A percentile compares a stretch with the other conserved stretches of the same genome.
These are phyloP conservation scores for Abramis brama DNA, from an alignment of 2,113 vertebrate species.

Conservation along the genomic window DNA sequence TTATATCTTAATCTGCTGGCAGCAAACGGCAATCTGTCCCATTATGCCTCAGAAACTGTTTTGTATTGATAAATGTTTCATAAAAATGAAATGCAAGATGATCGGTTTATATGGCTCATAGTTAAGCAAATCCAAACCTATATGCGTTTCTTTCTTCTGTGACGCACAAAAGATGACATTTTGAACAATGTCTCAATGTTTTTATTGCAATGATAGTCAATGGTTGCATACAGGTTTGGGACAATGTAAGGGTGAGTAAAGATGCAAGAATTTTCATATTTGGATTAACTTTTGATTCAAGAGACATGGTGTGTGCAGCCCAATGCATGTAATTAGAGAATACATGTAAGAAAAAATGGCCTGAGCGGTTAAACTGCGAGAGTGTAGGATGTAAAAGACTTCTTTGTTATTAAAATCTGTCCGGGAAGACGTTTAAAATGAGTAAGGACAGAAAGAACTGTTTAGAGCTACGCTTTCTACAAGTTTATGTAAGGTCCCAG, in stretches of 20 bases:
- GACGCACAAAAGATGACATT: not conserved
- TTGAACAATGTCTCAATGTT: not conserved
- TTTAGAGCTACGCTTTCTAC: conserved; percentile 59
- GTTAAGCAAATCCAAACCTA: not conserved
- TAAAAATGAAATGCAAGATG: not conserved
- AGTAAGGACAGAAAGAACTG: conserved; percentile 30
- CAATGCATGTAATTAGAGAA: too few relatives aligned
- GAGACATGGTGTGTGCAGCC: not conserved
- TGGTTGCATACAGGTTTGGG: not conserved
- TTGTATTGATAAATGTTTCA: not conserved
- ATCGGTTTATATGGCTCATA: not conserved
- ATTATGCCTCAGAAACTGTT: not conserved
- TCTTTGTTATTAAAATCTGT: conserved; percentile 19
- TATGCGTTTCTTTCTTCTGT: not conserved
- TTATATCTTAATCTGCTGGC: conserved; percentile 39
- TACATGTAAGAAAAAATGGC: not conserved
- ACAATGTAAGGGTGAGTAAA: not conserved
- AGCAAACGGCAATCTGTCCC: not conserved
- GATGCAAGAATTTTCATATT: not conserved
- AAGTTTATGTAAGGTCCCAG: conserved; percentile 67
- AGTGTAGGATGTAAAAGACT: conserved; percentile 15
- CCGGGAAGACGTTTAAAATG: conserved; percentile 3
- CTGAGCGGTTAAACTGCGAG: not conserved
- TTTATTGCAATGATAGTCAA: not conserved
- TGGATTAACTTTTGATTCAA: not conserved